phyloP scores from a whole-genome alignment of 2,888 invertebrate genomes.

The Liopterus haemorrhoidalis region DNA sequence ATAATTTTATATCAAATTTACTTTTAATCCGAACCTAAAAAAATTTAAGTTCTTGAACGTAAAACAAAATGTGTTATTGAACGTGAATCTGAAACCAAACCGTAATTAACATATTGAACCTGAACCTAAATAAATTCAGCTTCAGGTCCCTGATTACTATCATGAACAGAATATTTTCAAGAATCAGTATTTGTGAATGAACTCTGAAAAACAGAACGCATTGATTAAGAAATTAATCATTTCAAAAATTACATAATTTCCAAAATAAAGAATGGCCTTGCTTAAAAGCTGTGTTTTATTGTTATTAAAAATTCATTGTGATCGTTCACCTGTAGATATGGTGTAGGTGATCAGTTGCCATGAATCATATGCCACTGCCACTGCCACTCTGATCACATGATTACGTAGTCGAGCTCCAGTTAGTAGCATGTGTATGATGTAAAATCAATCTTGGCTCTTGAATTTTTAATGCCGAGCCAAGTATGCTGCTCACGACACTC shows the following conservation, averaged over 20 bases:
- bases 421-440: neutral
- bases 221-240: constrained; percentile 2
- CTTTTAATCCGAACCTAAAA: too few relatives aligned
- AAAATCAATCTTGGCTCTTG: constrained; percentile 1
- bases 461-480: constrained; percentile 3
- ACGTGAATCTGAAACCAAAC: too few relatives aligned
- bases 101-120: too few relatives aligned
- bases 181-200: too few relatives aligned
- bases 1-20: too few relatives aligned
- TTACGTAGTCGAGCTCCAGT: neutral
- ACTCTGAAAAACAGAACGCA: neutral
- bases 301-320: neutral
- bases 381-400: neutral
- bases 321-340: constrained; percentile 10
- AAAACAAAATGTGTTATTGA: too few relatives aligned
- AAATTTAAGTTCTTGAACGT: too few relatives aligned
- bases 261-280: neutral
- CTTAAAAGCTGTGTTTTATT: neutral
- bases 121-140: too few relatives aligned
- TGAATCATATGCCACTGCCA: too few relatives aligned
- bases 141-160: too few relatives aligned
- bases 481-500: too few relatives aligned
- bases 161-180: too few relatives aligned
- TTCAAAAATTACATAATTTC: neutral
- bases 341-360: neutral